A percentile compares a stretch with the other conserved stretches of the same genome.
These are phyloP conservation scores for Henicopernis longicauda DNA, from an alignment of 2,113 vertebrate species.

Conservation along the genomic window DNA sequence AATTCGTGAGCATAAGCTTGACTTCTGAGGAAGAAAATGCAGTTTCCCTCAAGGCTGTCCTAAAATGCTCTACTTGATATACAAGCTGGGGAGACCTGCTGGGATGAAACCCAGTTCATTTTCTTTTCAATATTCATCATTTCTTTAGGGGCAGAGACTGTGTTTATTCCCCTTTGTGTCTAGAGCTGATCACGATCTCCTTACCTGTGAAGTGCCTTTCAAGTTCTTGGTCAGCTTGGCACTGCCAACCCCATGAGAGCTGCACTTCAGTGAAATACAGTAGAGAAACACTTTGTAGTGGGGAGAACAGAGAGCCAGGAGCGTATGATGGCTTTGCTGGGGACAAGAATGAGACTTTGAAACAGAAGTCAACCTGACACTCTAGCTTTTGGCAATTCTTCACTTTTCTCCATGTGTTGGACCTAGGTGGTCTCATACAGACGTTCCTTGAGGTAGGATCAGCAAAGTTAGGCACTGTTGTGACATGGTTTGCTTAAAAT, in stretches of 20 bases:
- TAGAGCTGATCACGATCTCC: neutral
- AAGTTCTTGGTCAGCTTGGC: neutral
- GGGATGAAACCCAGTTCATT: neutral
- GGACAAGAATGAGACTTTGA: neutral
- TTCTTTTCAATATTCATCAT: neutral
- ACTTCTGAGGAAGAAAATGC: neutral
- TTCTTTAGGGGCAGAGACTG: neutral
- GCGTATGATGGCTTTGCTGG: fast-evolving
- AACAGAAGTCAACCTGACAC: neutral
- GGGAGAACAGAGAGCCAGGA: neutral
- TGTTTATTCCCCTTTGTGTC: neutral
- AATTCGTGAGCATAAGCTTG: neutral
- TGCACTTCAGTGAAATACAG: neutral
- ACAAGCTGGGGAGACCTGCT: neutral
- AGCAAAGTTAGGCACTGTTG: neutral
- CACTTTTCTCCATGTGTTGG: neutral
- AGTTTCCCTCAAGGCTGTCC: neutral
- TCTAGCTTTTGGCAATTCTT: neutral
- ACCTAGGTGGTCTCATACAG: neutral
- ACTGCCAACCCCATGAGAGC: neutral
- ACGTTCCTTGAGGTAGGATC: fast-evolving
- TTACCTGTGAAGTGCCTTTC: neutral
- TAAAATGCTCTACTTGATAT: neutral
- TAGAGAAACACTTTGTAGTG: neutral
- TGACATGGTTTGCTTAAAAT: neutral